phyloP scores from a whole-genome alignment of 2,797 vertebrate genomes.

The Knipowitschia caucasica region DNA sequence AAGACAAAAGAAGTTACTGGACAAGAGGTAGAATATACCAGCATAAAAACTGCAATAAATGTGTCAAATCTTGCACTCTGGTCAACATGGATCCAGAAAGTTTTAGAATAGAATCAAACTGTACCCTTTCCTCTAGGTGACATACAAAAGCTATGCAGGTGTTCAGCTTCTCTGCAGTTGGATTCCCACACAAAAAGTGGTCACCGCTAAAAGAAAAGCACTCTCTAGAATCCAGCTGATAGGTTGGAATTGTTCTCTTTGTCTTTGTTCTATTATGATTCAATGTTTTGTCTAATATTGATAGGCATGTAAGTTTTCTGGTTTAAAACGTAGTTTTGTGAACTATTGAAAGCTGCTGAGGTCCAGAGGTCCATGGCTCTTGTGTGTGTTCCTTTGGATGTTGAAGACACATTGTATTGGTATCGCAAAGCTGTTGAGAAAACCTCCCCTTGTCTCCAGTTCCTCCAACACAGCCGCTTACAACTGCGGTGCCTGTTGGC shows the following conservation, averaged over 20 bases:
- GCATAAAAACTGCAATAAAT: too few relatives aligned
- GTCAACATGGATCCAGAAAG: too few relatives aligned
- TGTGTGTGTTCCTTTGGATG: slow-evolving; percentile 84
- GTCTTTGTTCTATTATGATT: too few relatives aligned
- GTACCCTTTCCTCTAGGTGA: slow-evolving; percentile 78
- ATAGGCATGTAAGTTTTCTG: background rate
- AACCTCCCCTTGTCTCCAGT: slow-evolving; percentile 72
- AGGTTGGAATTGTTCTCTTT: slow-evolving; percentile 46
- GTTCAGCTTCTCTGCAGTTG: slow-evolving; percentile 66
- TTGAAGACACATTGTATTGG: slow-evolving; percentile 81
- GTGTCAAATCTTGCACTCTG: too few relatives aligned
- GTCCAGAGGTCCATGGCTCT: slow-evolving; percentile 65
- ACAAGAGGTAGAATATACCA: slow-evolving; percentile 71
- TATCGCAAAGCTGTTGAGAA: slow-evolving; percentile 82
- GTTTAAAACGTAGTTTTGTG: background rate
- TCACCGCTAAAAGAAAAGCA: slow-evolving; percentile 12
- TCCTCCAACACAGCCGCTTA: slow-evolving; percentile 83
- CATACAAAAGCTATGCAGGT: slow-evolving; percentile 79
- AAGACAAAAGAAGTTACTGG: slow-evolving; percentile 63
- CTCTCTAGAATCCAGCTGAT: slow-evolving; percentile 15
- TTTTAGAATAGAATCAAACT: too few relatives aligned
- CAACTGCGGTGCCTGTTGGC: slow-evolving; percentile 83
- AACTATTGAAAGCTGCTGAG: slow-evolving; percentile 64
- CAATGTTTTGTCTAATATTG: background rate
- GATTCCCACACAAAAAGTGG: slow-evolving; percentile 6